Evolutionary conservation across 53 echinoderm and acorn worm species (phyloP).

Genomic region (Stichopus horrens): DNA sequence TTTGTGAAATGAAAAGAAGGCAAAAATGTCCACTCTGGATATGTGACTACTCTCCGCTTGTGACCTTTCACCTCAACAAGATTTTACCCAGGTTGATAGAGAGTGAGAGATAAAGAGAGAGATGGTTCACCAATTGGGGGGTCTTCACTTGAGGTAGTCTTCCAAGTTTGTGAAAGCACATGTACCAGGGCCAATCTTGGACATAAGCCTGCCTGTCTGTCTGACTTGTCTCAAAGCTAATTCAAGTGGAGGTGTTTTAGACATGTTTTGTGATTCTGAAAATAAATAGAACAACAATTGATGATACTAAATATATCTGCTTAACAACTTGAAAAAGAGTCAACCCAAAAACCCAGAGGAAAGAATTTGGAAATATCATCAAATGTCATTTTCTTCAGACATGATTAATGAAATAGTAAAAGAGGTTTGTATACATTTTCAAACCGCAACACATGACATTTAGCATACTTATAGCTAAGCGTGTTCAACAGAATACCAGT

Average conservation of each 20-base stretch:
- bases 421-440: no score
- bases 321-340: no score
- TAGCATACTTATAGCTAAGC: no score
- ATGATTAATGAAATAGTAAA: no score
- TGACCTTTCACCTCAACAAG: conserved; percentile 2
- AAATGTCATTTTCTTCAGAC: no score
- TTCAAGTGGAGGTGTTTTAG: conserved; percentile 93
- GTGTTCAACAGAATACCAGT: no score
- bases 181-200: conserved; percentile 94
- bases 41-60: not conserved
- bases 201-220: conserved; percentile 96
- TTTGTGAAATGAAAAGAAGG: not conserved
- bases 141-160: conserved; percentile 81
- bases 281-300: not conserved
- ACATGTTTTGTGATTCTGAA: conserved; percentile 94
- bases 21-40: not conserved
- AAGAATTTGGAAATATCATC: no score
- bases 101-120: not conserved
- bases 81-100: not conserved
- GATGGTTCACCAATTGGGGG: not conserved
- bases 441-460: no score
- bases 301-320: no score
- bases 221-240: conserved; percentile 90
- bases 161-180: conserved; percentile 98
- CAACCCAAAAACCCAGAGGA: no score